A percentile compares a stretch with the other conserved stretches of the same genome.
Evolutionary conservation across 1,140 invertebrate species (phyloP).

Genomic region (Drosophila takahashii): DNA sequence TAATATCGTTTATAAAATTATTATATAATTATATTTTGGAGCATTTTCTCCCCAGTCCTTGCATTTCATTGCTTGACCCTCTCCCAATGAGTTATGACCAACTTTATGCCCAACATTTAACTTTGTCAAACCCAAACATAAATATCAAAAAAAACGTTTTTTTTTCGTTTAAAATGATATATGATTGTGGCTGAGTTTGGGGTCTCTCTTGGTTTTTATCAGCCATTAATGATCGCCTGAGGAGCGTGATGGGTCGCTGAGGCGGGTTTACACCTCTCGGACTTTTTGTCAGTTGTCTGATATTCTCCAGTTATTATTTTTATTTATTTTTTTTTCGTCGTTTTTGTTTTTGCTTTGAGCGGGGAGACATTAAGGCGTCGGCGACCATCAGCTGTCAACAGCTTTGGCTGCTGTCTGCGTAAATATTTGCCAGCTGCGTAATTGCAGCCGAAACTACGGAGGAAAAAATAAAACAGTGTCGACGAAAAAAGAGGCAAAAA

Average conservation of each 20-base stretch:
- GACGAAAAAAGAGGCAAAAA: constrained; percentile 18
- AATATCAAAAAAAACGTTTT: constrained; percentile 44
- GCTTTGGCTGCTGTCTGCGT: constrained; percentile 49
- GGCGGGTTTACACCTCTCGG: constrained; percentile 44
- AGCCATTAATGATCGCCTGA: constrained; percentile 54
- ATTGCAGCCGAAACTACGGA: constrained; percentile 48
- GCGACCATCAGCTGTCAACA: constrained; percentile 56
- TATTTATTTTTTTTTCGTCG: constrained; percentile 14
- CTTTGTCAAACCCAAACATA: constrained; percentile 52
- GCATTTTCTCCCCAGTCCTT: neutral
- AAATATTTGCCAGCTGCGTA: constrained; percentile 63
- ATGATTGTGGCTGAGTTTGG: constrained; percentile 8
- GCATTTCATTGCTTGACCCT: constrained; percentile 18
- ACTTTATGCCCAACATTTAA: constrained; percentile 31
- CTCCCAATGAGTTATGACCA: constrained; percentile 28
- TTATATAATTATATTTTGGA: neutral
- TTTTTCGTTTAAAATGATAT: constrained; percentile 38
- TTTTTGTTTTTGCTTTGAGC: neutral
- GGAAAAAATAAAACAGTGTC: constrained; percentile 16
- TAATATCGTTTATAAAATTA: neutral
- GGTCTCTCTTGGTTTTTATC: constrained; percentile 37
- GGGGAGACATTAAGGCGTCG: constrained; percentile 35
- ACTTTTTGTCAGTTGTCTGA: constrained; percentile 41
- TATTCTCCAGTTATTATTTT: constrained; percentile 43
- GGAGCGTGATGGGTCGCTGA: constrained; percentile 40